These are phyloP conservation scores for Aporophyla lueneburgensis DNA, from an alignment of 2,888 invertebrate species.

Conservation along the genomic window DNA sequence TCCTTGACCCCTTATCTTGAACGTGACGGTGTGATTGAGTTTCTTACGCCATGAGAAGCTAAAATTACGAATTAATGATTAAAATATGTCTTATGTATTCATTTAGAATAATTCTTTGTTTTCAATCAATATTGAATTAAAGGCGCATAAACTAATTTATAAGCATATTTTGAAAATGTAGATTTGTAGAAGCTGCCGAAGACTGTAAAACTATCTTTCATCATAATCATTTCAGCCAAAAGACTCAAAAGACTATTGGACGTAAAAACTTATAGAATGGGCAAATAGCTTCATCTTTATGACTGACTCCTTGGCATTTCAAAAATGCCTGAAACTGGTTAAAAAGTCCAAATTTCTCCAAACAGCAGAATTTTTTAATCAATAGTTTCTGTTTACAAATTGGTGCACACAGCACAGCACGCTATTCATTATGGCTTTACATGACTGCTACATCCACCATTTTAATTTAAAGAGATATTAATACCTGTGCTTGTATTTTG, in stretches of 20 bases:
- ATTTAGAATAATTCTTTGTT: neutral
- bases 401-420: neutral
- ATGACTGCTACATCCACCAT: neutral
- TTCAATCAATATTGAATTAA: neutral
- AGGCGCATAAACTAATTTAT: no score
- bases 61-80: neutral
- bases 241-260: no score
- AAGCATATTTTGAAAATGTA: no score
- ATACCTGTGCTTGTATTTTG: neutral
- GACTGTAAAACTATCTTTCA: no score
- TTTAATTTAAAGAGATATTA: neutral
- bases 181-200: no score
- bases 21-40: neutral
- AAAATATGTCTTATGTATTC: neutral
- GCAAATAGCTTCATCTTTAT: no score
- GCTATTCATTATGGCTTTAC: neutral
- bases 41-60: slow-evolving; percentile 4
- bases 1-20: slow-evolving; percentile 54
- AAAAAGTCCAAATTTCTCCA: neutral
- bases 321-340: no score
- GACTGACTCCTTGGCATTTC: no score
- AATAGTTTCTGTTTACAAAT: neutral
- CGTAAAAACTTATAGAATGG: no score
- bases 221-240: no score
- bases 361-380: neutral